Evolutionary conservation across 2,797 vertebrate species (phyloP), one percentile per base, ranked within the genome.

Genomic region (Podarcis siculus): DNA sequence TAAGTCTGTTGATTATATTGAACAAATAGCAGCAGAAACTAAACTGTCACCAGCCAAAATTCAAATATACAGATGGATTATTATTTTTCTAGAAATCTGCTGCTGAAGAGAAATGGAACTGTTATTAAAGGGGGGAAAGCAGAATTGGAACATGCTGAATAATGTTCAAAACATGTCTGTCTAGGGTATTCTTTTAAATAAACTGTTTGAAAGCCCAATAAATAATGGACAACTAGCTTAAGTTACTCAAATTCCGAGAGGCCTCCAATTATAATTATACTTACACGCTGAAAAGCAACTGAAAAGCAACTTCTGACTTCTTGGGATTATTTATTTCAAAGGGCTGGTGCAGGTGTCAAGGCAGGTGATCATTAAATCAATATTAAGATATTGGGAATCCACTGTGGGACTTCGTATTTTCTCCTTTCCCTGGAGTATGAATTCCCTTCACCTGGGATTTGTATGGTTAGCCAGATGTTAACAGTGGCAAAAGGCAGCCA

Each of bases 141-240:
- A 37, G 94, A 95, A 92, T 82, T 87, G 66, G 91, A 85, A 92
- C 42, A 82, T 86, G 85, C 0, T 82, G 73, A 94, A 87, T 95
- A 96, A 95, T 92, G 90, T 3, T 92, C 90, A 95, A 93, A 96
- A 96, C 32, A 89, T 90, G 90, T 88, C 87, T 86, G 87, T 85
- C 79, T 93, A 88, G 86, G 89, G 81, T 23, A 35, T 75, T 71
- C 82, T 92, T 93, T 89, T 93, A 90, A 91, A 92, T 92, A 91
- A 93, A 80, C 79, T 89, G 87, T 92, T 90, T 83, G 92, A 93
- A 86, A 93, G 8, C 76, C 71, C 85, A 75, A 87, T 9, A 32
- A 49, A 17, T 30, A 82, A 86, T 8, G 55, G 91, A 91, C 73
- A 73, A 86, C 81, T 90, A 81, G 93, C 69, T 58, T 93, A 83